Percentiles rank a stretch among this genome's conserved stretches.
phyloP scores from a whole-genome alignment of 2,113 vertebrate species.

The Verasper variegatus region DNA sequence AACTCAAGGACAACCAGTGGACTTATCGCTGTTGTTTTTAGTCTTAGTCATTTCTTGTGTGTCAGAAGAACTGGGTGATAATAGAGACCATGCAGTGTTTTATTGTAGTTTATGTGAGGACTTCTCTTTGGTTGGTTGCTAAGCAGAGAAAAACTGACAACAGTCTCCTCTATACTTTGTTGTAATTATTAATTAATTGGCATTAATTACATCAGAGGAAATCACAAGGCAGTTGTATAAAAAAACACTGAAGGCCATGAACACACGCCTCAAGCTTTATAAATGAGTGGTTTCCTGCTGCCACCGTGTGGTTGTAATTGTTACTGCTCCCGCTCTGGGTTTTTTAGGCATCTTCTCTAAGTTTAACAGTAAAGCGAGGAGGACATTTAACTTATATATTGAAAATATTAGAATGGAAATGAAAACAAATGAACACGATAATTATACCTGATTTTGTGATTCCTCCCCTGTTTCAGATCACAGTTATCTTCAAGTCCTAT shows the following conservation, averaged over 20 bases:
- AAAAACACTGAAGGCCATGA: neutral
- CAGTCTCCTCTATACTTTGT: neutral
- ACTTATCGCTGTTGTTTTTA: constrained; percentile 7
- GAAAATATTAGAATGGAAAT: too few species aligned
- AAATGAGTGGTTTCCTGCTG: constrained; percentile 61
- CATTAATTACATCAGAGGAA: constrained; percentile 9
- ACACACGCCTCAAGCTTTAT: neutral
- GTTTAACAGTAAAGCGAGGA: neutral
- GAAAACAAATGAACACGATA: too few species aligned
- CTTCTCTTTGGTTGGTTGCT: constrained; percentile 10
- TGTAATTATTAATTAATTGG: constrained; percentile 15
- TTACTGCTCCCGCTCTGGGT: constrained; percentile 11
- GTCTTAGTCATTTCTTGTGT: constrained; percentile 3
- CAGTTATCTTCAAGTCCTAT: constrained; percentile 86
- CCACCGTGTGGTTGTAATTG: constrained; percentile 69
- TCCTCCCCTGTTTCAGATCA: constrained; percentile 78
- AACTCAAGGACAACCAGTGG: neutral
- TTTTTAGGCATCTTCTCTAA: neutral
- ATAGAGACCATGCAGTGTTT: neutral
- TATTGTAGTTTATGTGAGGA: constrained; percentile 13
- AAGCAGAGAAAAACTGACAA: neutral
- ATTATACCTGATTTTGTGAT: too few species aligned
- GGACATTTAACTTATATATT: too few species aligned
- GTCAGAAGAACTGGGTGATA: neutral
- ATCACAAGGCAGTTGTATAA: neutral